A percentile compares a stretch with the other conserved stretches of the same genome.
These are phyloP conservation scores for Strix aluco DNA, from an alignment of 2,113 vertebrate species.

Conservation along the genomic window DNA sequence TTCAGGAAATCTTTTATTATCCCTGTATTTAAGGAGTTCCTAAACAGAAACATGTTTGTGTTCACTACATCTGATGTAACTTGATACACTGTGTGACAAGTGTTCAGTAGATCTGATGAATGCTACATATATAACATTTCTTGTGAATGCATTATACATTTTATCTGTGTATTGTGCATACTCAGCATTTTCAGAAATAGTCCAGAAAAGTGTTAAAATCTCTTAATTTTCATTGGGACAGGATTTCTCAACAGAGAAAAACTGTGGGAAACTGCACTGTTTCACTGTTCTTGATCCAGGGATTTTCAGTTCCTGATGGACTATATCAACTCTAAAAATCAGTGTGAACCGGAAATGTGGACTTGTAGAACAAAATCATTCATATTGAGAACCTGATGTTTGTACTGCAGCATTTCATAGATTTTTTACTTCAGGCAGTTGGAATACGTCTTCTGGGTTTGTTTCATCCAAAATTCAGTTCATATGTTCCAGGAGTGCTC, in stretches of 20 bases:
- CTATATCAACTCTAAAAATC: background rate
- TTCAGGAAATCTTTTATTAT: background rate
- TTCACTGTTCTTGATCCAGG: background rate
- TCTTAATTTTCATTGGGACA: background rate
- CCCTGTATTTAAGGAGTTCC: background rate
- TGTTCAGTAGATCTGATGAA: background rate
- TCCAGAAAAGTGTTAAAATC: accelerated
- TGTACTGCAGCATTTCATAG: background rate
- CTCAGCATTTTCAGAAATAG: background rate
- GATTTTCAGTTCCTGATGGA: background rate
- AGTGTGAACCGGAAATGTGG: background rate
- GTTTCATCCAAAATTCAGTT: background rate
- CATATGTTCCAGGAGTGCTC: background rate
- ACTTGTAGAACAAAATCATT: background rate
- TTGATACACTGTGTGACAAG: background rate
- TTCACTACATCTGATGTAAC: background rate
- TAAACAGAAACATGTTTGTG: background rate
- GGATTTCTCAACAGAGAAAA: background rate
- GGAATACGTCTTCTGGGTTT: background rate
- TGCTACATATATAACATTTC: background rate
- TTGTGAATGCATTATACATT: background rate
- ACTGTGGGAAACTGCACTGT: background rate
- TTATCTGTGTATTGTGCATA: background rate
- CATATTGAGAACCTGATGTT: background rate
- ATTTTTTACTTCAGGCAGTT: background rate